A percentile compares a stretch with the other conserved stretches of the same genome.
Evolutionary conservation across 2,797 vertebrate genomes (phyloP).

Genomic region (Florisuga fusca): DNA sequence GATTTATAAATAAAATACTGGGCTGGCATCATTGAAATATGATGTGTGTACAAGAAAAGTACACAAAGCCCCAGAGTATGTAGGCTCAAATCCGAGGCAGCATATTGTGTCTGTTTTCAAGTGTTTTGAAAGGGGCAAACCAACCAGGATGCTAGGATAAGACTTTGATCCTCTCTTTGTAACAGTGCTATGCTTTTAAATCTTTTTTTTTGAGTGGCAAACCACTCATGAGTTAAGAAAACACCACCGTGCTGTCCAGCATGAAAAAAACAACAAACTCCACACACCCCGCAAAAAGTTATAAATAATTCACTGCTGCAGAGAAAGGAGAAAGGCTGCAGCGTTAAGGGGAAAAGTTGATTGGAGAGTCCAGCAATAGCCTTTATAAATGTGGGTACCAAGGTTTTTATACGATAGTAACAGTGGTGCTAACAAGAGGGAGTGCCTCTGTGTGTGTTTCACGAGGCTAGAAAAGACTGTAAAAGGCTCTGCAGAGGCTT

Average conservation of each 20-base stretch:
- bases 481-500: not conserved
- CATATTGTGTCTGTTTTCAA: conserved; percentile 51
- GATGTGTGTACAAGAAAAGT: conserved; percentile 12
- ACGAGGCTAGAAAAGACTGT: not conserved
- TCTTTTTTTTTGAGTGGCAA: conserved; percentile 27
- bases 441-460: not conserved
- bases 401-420: not conserved
- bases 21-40: conserved; percentile 14
- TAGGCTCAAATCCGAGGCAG: conserved; percentile 43
- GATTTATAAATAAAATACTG: not conserved
- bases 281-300: not conserved
- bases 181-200: conserved; percentile 42
- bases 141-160: conserved; percentile 54
- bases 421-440: not conserved
- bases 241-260: not conserved
- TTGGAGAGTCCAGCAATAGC: not conserved
- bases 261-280: not conserved
- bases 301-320: conserved; percentile 31
- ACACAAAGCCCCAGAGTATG: conserved; percentile 17
- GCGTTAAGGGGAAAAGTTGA: not conserved
- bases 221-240: conserved; percentile 60
- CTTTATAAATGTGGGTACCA: not conserved
- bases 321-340: not conserved
- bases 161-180: conserved; percentile 71
- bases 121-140: conserved; percentile 59